Base-by-base conservation (phyloP, 2,113 vertebrate genomes). In the Rousettus leschenaultii region DNA sequence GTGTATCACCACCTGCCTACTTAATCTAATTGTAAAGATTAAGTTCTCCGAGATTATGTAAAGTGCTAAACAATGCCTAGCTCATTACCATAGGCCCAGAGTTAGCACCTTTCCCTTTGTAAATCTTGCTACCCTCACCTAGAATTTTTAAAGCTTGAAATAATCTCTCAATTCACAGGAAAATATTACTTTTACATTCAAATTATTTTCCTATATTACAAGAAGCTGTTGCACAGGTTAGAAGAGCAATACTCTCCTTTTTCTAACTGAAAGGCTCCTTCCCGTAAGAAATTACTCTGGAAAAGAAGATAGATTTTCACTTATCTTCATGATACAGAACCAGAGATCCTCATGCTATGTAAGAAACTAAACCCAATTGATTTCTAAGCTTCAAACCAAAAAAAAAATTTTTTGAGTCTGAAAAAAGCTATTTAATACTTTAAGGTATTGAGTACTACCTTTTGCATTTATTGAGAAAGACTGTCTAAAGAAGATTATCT, bases 261-360 rank as follows among this genome's bases (percentile, higher is more conserved):
- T 59, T 96, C 51, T 95, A 95, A 73, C 30, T 43, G 14, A 94
- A 96, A 61, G 30, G 26, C 65, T 84, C n/a, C 82, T 95, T 94
- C 40, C 65, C 68, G 21, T 84, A 93, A 86, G 24, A 82, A 96
- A 83, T 73, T 74, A 93, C 83, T 84, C 33, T 94, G 22, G 55
- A 89, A 77, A 93, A 94, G 13, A 95, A 2, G 3, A 93, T 0
- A 40, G 28, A 91, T 85, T 90, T 91, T 89, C 59, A 94, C 26
- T 93, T 78, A 28, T 59, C 70, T 74, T 96, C 21, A 0, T n/a
- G 21, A 61, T 65, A 55, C 22, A 86, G 45, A 93, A 48, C 19
- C 7, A 93, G 19, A 33, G 33, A 71, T 83, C 70, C 7, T 26
- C 66, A 89, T 28, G 19, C 38, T 73, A n/a, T 86, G 7, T 48